These are phyloP conservation scores for Chitala chitala DNA, from an alignment of 2,113 vertebrate species.

Conservation along the genomic window DNA sequence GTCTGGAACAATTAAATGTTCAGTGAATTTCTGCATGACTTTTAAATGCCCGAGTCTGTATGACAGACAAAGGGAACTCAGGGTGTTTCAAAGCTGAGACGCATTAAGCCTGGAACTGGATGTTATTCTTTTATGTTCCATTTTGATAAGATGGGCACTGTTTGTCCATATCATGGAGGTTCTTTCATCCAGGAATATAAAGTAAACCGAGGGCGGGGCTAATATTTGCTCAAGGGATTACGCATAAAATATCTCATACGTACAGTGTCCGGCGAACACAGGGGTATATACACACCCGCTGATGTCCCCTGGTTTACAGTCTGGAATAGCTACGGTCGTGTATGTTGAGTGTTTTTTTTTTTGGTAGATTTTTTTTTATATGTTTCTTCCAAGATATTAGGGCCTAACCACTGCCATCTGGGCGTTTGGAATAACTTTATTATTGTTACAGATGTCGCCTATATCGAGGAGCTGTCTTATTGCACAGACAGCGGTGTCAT, in stretches of 20 bases:
- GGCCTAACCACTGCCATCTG: constrained; percentile 52
- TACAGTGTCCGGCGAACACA: constrained; percentile 15
- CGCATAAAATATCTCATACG: constrained; percentile 34
- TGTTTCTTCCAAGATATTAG: constrained; percentile 49
- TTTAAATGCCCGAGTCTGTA: constrained; percentile 40
- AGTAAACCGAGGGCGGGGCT: constrained; percentile 43
- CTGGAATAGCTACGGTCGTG: constrained; percentile 29
- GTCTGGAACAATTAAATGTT: constrained; percentile 4
- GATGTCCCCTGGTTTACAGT: constrained; percentile 28
- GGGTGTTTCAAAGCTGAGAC: constrained; percentile 55
- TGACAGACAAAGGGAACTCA: constrained; percentile 41
- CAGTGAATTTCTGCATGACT: constrained; percentile 32
- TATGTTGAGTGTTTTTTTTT: constrained; percentile 24
- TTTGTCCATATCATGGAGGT: constrained; percentile 45
- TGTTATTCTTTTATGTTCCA: constrained; percentile 40
- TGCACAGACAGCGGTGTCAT: constrained; percentile 45
- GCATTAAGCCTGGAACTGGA: constrained; percentile 43
- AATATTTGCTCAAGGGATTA: constrained; percentile 57
- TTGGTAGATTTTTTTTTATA: constrained; percentile 33
- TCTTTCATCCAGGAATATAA: constrained; percentile 4
- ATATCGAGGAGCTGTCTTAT: constrained; percentile 40
- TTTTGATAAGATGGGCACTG: constrained; percentile 47
- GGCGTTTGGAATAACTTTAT: constrained; percentile 61
- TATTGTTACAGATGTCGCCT: constrained; percentile 51
- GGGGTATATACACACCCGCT: constrained; percentile 40